Evolutionary conservation across 2,113 vertebrate genomes (phyloP).

Genomic region (Tetrao urogallus): DNA sequence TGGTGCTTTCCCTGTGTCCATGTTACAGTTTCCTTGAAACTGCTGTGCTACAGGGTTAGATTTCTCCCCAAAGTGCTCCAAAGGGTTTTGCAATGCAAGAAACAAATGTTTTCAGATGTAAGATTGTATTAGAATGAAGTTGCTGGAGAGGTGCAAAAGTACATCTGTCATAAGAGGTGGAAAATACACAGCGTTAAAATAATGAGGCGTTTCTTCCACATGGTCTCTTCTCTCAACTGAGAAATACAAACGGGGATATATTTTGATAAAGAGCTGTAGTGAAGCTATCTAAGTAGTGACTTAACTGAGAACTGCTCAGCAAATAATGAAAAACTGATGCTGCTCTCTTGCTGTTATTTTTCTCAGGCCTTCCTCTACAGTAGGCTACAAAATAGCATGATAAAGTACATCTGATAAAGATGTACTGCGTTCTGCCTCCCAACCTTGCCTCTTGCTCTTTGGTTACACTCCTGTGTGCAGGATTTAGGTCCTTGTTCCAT

Average conservation of each 20-base stretch:
- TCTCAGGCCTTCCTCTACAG: not conserved
- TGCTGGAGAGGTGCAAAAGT: not conserved
- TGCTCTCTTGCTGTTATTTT: not conserved
- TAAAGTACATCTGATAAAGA: not conserved
- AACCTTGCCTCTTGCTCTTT: not conserved
- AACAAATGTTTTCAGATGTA: not conserved
- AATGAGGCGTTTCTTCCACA: not conserved
- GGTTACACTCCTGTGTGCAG: fast-evolving
- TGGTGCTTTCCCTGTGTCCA: not conserved
- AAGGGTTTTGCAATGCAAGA: not conserved
- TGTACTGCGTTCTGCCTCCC: not conserved
- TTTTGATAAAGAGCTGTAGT: not conserved
- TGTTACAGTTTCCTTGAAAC: not conserved
- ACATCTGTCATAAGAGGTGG: not conserved
- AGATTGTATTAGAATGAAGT: not conserved
- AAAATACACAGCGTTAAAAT: slow-evolving; percentile 10
- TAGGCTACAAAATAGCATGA: not conserved
- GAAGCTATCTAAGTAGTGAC: not conserved
- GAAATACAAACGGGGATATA: not conserved
- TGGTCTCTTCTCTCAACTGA: not conserved
- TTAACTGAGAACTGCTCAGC: not conserved
- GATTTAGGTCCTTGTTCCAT: not conserved
- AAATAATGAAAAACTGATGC: not conserved
- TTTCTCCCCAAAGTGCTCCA: not conserved
- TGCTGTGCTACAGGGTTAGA: not conserved